Evolutionary conservation across 2,113 vertebrate genomes (phyloP).

Genomic region (Platysternon megacephalum): DNA sequence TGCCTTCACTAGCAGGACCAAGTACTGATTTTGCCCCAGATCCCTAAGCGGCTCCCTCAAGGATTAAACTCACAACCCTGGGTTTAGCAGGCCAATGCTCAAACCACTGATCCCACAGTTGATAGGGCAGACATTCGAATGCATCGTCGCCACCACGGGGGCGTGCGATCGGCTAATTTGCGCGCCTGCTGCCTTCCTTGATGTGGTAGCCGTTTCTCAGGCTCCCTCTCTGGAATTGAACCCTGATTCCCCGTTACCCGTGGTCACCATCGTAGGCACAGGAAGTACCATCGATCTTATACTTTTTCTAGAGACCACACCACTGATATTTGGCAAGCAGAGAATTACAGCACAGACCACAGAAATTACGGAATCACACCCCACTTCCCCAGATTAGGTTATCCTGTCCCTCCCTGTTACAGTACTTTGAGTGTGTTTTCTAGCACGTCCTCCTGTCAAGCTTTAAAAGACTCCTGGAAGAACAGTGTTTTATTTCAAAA

Average conservation of each 20-base stretch:
- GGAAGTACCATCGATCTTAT: neutral
- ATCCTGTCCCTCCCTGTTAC: neutral
- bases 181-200: constrained; percentile 65
- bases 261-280: too few relatives aligned
- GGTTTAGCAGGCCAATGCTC: too few relatives aligned
- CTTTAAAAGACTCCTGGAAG: neutral
- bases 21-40: too few relatives aligned
- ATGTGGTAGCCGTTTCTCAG: constrained; percentile 49
- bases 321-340: neutral
- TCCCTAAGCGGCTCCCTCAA: too few relatives aligned
- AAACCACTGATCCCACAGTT: too few relatives aligned
- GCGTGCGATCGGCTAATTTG: too few relatives aligned
- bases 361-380: constrained; percentile 4
- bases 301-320: neutral
- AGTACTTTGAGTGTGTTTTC: neutral
- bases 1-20: too few relatives aligned
- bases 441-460: neutral
- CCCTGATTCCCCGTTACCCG: too few relatives aligned
- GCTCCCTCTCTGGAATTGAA: too few relatives aligned
- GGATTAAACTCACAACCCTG: too few relatives aligned
- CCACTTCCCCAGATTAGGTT: neutral
- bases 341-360: neutral
- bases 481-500: neutral
- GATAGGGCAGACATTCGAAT: too few relatives aligned
- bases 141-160: too few relatives aligned